These are phyloP conservation scores for Heliothis subflexa DNA, from an alignment of 1,140 invertebrate species.

Conservation along the genomic window DNA sequence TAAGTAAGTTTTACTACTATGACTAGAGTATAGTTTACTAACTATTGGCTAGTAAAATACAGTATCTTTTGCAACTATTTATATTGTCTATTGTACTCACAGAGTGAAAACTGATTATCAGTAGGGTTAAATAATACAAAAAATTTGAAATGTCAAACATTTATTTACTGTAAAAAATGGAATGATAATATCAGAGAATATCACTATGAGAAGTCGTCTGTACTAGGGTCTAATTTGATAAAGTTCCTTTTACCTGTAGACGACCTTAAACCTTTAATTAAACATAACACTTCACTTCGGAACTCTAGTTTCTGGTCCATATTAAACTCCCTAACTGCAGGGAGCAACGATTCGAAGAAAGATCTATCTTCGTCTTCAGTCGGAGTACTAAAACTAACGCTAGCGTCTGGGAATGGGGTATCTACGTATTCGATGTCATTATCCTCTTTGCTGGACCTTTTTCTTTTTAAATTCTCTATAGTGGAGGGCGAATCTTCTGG, in stretches of 20 bases:
- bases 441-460: slow-evolving; percentile 49
- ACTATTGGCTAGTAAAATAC: too few species aligned
- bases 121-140: neutral
- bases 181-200: slow-evolving; percentile 37
- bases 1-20: too few species aligned
- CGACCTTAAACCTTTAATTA: slow-evolving; percentile 63
- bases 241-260: slow-evolving; percentile 36
- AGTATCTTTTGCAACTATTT: too few species aligned
- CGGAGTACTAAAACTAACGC: slow-evolving; percentile 32
- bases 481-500: slow-evolving; percentile 57
- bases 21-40: too few species aligned
- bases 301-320: slow-evolving; percentile 72
- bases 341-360: slow-evolving; percentile 70
- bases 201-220: slow-evolving; percentile 28
- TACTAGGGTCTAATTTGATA: slow-evolving; percentile 46
- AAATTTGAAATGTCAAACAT: neutral
- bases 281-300: slow-evolving; percentile 62
- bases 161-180: slow-evolving; percentile 44
- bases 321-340: slow-evolving; percentile 64
- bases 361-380: slow-evolving; percentile 67
- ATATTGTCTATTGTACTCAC: too few species aligned
- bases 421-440: slow-evolving; percentile 62
- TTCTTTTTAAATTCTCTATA: slow-evolving; percentile 58
- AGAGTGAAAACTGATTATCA: too few species aligned
- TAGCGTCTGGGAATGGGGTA: slow-evolving; percentile 46